A percentile compares a stretch with the other conserved stretches of the same genome.
Evolutionary conservation across 2,888 invertebrate species (phyloP).

Genomic region (Heliconius ethilla): DNA sequence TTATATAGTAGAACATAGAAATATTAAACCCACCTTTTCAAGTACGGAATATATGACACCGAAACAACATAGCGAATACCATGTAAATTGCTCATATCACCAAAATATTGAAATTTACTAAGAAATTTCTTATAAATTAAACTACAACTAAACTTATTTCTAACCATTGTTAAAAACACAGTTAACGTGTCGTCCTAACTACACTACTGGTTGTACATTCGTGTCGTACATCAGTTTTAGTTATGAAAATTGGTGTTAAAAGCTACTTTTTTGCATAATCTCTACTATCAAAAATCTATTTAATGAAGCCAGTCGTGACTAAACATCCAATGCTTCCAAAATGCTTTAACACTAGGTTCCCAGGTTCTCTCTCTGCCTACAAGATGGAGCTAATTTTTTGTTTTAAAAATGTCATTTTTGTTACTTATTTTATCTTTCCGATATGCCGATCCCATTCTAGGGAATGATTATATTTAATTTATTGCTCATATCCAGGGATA

Average conservation of each 20-base stretch:
- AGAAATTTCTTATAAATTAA: slow-evolving; percentile 46
- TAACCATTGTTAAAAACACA: neutral
- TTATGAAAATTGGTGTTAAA: neutral
- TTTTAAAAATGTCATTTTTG: too few relatives aligned
- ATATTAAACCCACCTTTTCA: neutral
- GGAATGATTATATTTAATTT: too few relatives aligned
- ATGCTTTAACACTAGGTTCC: too few relatives aligned
- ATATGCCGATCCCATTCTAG: too few relatives aligned
- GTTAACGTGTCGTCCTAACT: neutral
- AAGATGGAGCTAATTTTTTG: too few relatives aligned
- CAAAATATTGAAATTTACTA: slow-evolving; percentile 63
- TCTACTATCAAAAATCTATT: neutral
- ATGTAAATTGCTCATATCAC: slow-evolving; percentile 57
- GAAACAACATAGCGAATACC: slow-evolving; percentile 19
- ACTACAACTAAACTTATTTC: neutral
- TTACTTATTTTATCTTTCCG: too few relatives aligned
- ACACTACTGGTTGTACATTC: neutral
- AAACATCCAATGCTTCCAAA: too few relatives aligned
- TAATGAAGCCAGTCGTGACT: too few relatives aligned
- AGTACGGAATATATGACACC: neutral
- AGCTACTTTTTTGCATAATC: neutral
- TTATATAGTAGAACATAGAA: neutral
- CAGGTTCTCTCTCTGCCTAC: too few relatives aligned
- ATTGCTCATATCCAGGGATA: too few relatives aligned
- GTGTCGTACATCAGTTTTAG: neutral